Conservation (phyloP, 2,888 invertebrate genomes). For the Nomada hirtipes region DNA sequence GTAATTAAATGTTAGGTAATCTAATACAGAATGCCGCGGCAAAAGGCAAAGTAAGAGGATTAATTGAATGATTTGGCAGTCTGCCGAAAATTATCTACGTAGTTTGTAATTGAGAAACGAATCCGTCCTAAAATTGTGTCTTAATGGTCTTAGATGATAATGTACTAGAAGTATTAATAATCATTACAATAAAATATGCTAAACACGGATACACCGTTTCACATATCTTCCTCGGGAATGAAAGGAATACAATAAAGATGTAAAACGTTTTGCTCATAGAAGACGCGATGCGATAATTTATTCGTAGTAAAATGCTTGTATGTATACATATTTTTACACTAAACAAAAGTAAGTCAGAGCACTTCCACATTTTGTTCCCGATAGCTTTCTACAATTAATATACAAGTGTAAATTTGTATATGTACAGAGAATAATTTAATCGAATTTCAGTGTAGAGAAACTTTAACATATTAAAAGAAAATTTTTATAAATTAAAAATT, state of each 20-base stretch:
- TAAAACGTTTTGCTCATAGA: slow-evolving; percentile 21
- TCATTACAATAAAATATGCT: slow-evolving; percentile 52
- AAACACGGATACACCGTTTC: slow-evolving; percentile 14
- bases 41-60: not conserved
- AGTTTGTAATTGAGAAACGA: slow-evolving; percentile 32
- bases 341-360: not conserved
- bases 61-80: slow-evolving; percentile 1
- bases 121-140: slow-evolving; percentile 59
- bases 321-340: not conserved
- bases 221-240: slow-evolving; percentile 14
- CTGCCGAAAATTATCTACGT: slow-evolving; percentile 8
- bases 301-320: not conserved
- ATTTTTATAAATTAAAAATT: slow-evolving; percentile 43
- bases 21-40: not conserved
- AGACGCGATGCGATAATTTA: slow-evolving; percentile 23
- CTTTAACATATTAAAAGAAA: slow-evolving; percentile 9
- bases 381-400: slow-evolving; percentile 30
- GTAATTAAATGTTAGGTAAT: slow-evolving; percentile 1
- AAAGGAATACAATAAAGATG: not conserved
- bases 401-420: slow-evolving; percentile 7
- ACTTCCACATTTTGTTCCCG: slow-evolving; percentile 17
- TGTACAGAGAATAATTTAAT: slow-evolving; percentile 21
- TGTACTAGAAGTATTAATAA: slow-evolving; percentile 48
- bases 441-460: not conserved
- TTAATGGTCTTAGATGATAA: slow-evolving; percentile 43